Base-by-base conservation (phyloP, 2,888 invertebrate genomes). In the Tinea pellionella region DNA sequence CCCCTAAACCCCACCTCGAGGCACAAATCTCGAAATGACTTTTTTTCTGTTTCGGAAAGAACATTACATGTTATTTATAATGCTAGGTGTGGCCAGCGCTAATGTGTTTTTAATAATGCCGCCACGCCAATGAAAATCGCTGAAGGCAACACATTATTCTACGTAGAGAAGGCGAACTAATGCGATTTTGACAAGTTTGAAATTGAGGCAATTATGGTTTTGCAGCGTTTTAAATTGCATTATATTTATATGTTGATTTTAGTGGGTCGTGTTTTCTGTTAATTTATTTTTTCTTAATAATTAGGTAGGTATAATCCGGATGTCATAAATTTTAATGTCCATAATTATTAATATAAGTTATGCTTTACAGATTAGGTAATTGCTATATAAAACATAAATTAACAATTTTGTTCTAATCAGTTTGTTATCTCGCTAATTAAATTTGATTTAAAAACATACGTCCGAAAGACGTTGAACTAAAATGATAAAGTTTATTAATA, bases 21-120 rank as follows among this genome's bases (percentile, higher is more conserved):
- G 62, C 63, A 75, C 78, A 81, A 81, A 84, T 82, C 80, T 80
- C 73, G 71, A 81, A 85, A 84, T 84, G 80, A 77, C 79, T 74
- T 77, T 80, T 55, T 80, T 80, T 82, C 73, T 75, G 74, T 80
- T 80, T 77, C 77, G 74, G 71, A 74, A 76, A 74, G 76, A 78
- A 74, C 68, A 72, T 59, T 47, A 59, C 42, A 70, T 68, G 72
- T 73, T 75, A 77, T 73, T 76, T 78, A 74, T 75, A 69, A 61
- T 65, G 63, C 77, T 80, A 85, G 82, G 83, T 82, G 83, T 82
- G 83, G 80, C 74, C 70, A 65, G 63, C 73, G 68, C 80, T 86
- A 87, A 87, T 85, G 86, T 68, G 73, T 82, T 85, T 87, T 86
- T 86, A 87, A 87, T 87, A 85, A 87, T 85, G 78, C 79, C 74